Evolutionary conservation across 2,113 vertebrate genomes (phyloP).

Genomic region (Nyctereutes procyonoides): DNA sequence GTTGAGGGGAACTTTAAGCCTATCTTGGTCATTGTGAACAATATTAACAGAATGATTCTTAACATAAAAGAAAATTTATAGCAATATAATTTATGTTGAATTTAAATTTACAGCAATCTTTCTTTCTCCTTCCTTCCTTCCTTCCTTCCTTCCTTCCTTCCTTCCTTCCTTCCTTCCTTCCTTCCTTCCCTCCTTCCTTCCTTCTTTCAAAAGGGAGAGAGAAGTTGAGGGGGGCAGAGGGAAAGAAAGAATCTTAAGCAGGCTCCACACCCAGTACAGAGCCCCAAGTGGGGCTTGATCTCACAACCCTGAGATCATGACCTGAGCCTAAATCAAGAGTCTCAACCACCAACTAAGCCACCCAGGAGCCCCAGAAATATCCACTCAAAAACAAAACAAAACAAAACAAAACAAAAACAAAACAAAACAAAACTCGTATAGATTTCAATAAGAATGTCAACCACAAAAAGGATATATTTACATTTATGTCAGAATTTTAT

Average conservation of each 20-base stretch:
- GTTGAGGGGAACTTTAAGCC: not conserved
- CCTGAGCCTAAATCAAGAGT: not conserved
- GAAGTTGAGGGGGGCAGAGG: not conserved
- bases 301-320: not conserved
- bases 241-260: not conserved
- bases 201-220: not conserved
- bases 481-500: not conserved
- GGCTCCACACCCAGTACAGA: no score
- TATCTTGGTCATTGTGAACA: not conserved
- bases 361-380: not conserved
- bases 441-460: not conserved
- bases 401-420: no score
- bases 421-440: not conserved
- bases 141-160: not conserved
- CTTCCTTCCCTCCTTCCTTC: no score
- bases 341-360: not conserved
- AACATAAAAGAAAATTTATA: not conserved
- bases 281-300: not conserved
- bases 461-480: not conserved
- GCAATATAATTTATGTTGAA: not conserved
- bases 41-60: constrained; percentile 4
- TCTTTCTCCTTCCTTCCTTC: not conserved
- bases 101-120: no score
- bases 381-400: not conserved
- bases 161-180: not conserved